phyloP scores from a whole-genome alignment of 2,113 vertebrate genomes.

The Nyctereutes procyonoides region DNA sequence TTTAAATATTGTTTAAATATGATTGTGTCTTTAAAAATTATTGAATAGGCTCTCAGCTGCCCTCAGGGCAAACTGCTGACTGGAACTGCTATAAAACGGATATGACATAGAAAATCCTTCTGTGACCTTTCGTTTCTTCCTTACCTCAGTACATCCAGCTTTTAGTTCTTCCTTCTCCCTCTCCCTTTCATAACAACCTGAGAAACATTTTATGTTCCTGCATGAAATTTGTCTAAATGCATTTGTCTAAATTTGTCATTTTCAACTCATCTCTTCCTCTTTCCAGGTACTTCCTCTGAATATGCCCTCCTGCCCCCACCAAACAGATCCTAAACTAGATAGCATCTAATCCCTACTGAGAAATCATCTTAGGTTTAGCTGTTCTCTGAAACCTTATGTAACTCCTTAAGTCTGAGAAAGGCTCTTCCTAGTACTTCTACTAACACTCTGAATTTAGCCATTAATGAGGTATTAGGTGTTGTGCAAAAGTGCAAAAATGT shows the following conservation, averaged over 20 bases:
- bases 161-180: neutral
- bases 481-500: neutral
- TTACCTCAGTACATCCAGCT: neutral
- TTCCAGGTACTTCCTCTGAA: neutral
- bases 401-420: neutral
- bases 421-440: neutral
- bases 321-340: neutral
- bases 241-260: neutral
- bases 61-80: neutral
- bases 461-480: neutral
- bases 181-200: neutral
- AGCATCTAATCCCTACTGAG: neutral
- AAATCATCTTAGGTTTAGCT: neutral
- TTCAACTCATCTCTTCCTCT: neutral
- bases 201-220: neutral
- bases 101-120: neutral
- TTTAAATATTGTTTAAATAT: neutral
- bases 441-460: neutral
- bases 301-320: fast-evolving
- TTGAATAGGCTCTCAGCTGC: neutral
- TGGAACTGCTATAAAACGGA: neutral
- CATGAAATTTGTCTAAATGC: neutral
- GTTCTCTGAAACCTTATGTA: neutral
- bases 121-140: neutral
- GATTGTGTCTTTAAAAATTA: neutral